Conservation (phyloP, 2,888 invertebrate genomes). For the Xiphydria camelus region DNA sequence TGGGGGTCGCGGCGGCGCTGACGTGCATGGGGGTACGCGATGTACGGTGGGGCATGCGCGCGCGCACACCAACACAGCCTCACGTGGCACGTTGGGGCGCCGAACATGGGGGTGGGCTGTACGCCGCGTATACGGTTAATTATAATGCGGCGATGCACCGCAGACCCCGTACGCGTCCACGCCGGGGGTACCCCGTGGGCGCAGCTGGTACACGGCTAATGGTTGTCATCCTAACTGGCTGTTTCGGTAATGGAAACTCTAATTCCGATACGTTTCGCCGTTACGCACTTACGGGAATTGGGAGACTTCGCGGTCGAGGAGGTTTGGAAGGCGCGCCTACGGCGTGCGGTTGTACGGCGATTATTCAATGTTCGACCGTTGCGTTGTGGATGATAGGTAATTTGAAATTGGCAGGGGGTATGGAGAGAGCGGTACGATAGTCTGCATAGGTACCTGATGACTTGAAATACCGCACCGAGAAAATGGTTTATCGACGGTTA, state of each 20-base stretch:
- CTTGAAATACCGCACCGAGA: too few species aligned
- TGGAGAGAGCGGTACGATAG: too few species aligned
- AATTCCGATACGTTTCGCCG: too few species aligned
- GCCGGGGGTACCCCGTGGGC: slow-evolving; percentile 7
- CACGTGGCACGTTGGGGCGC: background rate
- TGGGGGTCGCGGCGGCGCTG: slow-evolving; percentile 12
- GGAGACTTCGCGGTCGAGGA: too few species aligned
- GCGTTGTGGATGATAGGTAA: too few species aligned
- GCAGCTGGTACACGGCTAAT: slow-evolving; percentile 42
- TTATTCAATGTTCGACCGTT: too few species aligned
- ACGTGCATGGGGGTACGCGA: slow-evolving; percentile 21
- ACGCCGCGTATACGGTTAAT: slow-evolving; percentile 32
- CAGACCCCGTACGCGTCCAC: slow-evolving; percentile 4
- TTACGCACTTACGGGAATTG: too few species aligned
- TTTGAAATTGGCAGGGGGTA: too few species aligned
- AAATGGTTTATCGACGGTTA: too few species aligned
- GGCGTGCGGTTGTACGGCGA: too few species aligned
- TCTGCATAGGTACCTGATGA: too few species aligned
- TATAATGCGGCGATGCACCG: slow-evolving; percentile 25
- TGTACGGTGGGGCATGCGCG: background rate
- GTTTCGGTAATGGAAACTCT: slow-evolving; percentile 42
- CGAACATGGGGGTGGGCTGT: slow-evolving; percentile 12
- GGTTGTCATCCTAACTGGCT: slow-evolving; percentile 42
- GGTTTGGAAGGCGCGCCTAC: too few species aligned
- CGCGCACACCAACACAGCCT: background rate